phyloP scores from a whole-genome alignment of 2,797 vertebrate genomes.

The Falco concolor region DNA sequence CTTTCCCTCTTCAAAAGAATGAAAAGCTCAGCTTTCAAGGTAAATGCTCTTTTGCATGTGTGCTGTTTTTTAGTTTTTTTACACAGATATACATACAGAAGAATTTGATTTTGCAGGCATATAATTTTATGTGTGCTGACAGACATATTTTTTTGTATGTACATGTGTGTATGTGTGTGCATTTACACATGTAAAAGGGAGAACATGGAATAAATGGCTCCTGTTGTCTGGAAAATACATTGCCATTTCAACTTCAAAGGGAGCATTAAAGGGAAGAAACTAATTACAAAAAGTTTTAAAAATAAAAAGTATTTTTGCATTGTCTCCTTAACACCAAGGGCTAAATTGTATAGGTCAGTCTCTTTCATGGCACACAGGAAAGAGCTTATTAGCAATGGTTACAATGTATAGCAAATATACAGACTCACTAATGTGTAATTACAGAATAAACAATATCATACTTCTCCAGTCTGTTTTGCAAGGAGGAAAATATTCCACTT shows the following conservation, averaged over 20 bases:
- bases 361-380: not conserved
- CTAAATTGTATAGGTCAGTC: not conserved
- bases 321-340: not conserved
- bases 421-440: not conserved
- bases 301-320: not conserved
- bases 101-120: not conserved
- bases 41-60: not conserved
- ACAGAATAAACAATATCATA: constrained; percentile 15
- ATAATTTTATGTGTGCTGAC: not conserved
- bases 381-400: not conserved
- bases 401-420: not conserved
- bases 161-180: not conserved
- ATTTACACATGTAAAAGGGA: not conserved
- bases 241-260: not conserved
- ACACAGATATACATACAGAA: not conserved
- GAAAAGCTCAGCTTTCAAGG: not conserved
- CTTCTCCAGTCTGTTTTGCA: not conserved
- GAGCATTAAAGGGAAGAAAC: not conserved
- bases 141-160: not conserved
- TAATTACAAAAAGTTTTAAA: not conserved
- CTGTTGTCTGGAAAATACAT: not conserved
- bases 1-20: not conserved
- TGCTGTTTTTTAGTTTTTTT: not conserved
- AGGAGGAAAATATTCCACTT: not conserved
- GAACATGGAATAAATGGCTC: not conserved